These are phyloP conservation scores for Dolichotis patagonum DNA, from an alignment of 2,113 vertebrate species.

Conservation along the genomic window DNA sequence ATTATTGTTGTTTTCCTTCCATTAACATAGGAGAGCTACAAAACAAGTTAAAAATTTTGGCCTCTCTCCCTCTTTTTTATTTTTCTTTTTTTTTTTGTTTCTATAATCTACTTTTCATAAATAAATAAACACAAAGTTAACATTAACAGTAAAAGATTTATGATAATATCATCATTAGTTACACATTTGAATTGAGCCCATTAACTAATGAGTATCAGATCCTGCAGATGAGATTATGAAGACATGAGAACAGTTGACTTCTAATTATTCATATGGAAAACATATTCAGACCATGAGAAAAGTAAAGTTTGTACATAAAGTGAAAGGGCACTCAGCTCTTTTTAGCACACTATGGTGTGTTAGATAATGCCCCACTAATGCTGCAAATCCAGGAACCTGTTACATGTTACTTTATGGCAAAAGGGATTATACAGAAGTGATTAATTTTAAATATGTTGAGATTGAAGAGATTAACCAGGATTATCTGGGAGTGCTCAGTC, in stretches of 20 bases:
- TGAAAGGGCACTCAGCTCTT: neutral
- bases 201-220: neutral
- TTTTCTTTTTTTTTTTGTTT: neutral
- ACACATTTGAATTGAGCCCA: neutral
- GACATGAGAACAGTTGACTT: neutral
- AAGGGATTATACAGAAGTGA: neutral
- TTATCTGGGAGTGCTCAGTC: neutral
- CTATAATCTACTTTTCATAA: conserved; percentile 4
- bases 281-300: neutral
- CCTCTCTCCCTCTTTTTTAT: neutral
- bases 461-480: neutral
- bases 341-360: too few species aligned
- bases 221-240: neutral
- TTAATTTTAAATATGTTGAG: neutral
- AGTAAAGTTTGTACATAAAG: neutral
- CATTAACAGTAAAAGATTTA: neutral
- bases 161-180: neutral
- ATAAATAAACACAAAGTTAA: neutral
- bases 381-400: neutral
- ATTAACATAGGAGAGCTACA: neutral
- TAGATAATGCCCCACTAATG: neutral
- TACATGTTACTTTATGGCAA: neutral
- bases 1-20: neutral
- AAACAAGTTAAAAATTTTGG: neutral
- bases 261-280: neutral